A percentile compares a stretch with the other conserved stretches of the same genome.
phyloP scores from a whole-genome alignment of 2,797 vertebrate genomes.

The Pagetopsis macropterus region DNA sequence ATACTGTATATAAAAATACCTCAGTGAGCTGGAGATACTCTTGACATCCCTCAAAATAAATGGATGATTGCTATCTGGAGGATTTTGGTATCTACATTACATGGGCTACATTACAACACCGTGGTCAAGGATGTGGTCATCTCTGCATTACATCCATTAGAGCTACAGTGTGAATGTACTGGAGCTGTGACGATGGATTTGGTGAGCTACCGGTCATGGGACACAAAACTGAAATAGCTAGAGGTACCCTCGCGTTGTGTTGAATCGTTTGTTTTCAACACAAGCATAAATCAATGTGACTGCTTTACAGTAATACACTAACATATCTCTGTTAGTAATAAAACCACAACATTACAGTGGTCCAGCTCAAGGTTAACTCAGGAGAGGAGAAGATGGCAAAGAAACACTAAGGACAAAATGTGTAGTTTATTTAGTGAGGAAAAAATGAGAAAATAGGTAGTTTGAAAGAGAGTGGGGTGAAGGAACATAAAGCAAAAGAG shows the following conservation, averaged over 20 bases:
- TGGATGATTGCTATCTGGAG: neutral
- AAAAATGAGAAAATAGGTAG: neutral
- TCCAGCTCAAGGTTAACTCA: slow-evolving; percentile 9
- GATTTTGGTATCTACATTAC: neutral
- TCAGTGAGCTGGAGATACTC: neutral
- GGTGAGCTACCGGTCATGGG: slow-evolving; percentile 2
- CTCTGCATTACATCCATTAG: slow-evolving; percentile 6
- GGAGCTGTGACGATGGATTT: slow-evolving; percentile 5
- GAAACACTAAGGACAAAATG: neutral
- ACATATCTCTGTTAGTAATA: slow-evolving; percentile 19
- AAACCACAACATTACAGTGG: slow-evolving; percentile 22
- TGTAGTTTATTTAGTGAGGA: neutral
- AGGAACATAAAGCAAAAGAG: slow-evolving; percentile 18
- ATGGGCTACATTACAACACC: neutral
- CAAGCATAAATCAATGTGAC: slow-evolving; percentile 22
- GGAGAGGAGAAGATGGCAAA: neutral
- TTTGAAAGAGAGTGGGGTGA: slow-evolving; percentile 9
- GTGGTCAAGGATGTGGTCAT: neutral
- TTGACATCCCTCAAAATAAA: neutral
- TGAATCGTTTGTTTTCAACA: slow-evolving; percentile 21
- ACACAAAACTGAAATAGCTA: slow-evolving; percentile 16
- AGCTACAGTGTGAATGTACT: slow-evolving; percentile 4
- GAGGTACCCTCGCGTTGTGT: neutral
- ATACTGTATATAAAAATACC: neutral
- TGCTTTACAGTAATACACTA: slow-evolving; percentile 18